Conservation (phyloP, 2,888 invertebrate genomes). For the Linnaemya tessellans region DNA sequence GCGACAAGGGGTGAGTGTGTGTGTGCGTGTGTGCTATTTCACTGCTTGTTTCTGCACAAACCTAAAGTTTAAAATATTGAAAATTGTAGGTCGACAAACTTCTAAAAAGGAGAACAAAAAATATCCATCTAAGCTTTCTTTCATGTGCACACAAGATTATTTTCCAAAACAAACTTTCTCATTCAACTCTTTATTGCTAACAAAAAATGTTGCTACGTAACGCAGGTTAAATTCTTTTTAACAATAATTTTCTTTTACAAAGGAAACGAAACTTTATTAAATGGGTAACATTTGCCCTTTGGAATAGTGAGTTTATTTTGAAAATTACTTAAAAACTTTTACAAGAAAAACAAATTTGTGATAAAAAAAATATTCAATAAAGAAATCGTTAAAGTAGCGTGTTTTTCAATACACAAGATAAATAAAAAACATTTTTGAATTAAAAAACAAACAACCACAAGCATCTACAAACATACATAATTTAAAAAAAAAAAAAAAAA, state of each 20-base stretch:
- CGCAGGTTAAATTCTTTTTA: not conserved
- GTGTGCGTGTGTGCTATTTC: conserved; percentile 33
- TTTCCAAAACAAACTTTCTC: conserved; percentile 5
- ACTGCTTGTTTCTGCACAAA: conserved; percentile 7
- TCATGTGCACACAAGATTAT: not conserved
- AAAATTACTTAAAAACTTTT: not conserved
- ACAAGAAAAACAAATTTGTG: conserved; percentile 9
- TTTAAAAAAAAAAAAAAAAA: not conserved
- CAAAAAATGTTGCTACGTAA: conserved; percentile 20
- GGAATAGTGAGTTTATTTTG: conserved; percentile 61
- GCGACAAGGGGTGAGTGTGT: conserved; percentile 60
- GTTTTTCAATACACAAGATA: not conserved
- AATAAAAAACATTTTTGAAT: not conserved
- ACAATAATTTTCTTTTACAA: conserved; percentile 1
- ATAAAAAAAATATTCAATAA: not conserved
- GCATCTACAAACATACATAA: not conserved
- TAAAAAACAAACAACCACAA: not conserved
- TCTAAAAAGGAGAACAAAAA: not conserved
- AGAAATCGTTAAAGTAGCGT: not conserved
- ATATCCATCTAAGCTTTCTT: not conserved
- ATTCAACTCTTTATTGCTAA: conserved; percentile 3
- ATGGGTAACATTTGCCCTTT: conserved; percentile 73
- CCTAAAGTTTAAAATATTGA: conserved; percentile 28
- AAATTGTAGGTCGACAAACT: conserved; percentile 26
- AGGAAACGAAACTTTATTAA: conserved; percentile 34